These are phyloP conservation scores for Telmatochromis brachygnathus DNA, from an alignment of 2,113 vertebrate genomes.

Conservation along the genomic window DNA sequence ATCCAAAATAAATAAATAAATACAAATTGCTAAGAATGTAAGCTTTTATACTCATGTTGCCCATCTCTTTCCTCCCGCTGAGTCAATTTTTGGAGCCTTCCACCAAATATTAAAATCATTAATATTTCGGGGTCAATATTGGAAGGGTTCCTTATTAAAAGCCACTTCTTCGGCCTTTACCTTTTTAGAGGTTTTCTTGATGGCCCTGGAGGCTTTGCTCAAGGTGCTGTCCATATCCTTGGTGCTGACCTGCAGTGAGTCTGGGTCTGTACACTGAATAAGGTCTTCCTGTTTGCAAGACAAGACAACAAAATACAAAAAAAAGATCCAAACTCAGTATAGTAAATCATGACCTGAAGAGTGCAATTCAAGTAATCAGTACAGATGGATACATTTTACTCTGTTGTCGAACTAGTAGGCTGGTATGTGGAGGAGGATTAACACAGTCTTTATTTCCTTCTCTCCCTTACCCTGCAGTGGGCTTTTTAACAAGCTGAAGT, in stretches of 20 bases:
- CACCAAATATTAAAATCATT: neutral
- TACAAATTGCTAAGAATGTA: neutral
- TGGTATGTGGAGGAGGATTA: neutral
- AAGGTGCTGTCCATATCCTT: slow-evolving; percentile 99
- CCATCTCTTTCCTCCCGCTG: neutral
- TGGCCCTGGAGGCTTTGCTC: slow-evolving; percentile 93
- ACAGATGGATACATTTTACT: neutral
- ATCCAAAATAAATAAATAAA: neutral
- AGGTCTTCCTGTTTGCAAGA: slow-evolving; percentile 82
- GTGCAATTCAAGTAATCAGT: neutral
- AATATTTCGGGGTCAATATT: neutral
- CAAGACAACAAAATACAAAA: neutral
- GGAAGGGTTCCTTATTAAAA: neutral
- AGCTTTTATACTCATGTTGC: neutral
- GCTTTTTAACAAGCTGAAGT: slow-evolving; percentile 43
- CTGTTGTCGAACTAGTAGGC: neutral
- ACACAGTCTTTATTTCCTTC: neutral
- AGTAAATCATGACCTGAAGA: neutral
- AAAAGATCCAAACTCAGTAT: neutral
- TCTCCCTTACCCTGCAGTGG: slow-evolving; percentile 6
- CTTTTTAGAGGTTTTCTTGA: slow-evolving; percentile 98
- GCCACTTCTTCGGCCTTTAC: slow-evolving; percentile 50
- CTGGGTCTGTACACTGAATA: slow-evolving; percentile 86
- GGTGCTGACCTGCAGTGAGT: slow-evolving; percentile 92
- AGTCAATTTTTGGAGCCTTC: neutral